These are phyloP conservation scores for Chironomus tepperi DNA, from an alignment of 1,140 invertebrate genomes.

Conservation along the genomic window DNA sequence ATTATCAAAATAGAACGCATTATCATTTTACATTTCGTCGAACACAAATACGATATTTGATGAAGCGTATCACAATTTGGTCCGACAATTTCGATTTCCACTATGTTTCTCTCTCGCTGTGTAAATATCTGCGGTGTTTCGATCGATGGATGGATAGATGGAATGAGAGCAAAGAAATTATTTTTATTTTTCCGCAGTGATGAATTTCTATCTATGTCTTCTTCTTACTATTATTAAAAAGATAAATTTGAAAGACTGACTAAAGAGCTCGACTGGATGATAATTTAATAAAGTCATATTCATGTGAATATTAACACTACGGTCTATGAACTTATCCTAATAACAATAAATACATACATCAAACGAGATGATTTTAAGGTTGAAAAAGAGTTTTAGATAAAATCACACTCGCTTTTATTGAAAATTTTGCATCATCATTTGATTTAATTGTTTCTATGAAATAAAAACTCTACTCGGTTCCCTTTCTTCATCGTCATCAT, in stretches of 20 bases:
- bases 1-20: slow-evolving; percentile 19
- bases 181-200: too few species aligned
- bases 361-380: background rate
- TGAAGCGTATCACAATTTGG: slow-evolving; percentile 21
- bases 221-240: too few species aligned
- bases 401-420: background rate
- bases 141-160: too few species aligned
- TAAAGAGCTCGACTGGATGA: too few species aligned
- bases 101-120: background rate
- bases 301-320: too few species aligned
- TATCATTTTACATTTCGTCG: slow-evolving; percentile 23
- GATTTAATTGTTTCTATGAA: slow-evolving; percentile 21
- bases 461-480: background rate
- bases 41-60: slow-evolving; percentile 15
- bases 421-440: slow-evolving; percentile 18
- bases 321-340: too few species aligned
- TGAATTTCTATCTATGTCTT: too few species aligned
- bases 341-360: background rate
- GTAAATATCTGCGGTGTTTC: background rate
- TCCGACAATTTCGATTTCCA: slow-evolving; percentile 18
- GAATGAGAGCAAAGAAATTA: too few species aligned
- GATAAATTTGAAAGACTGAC: too few species aligned
- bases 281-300: too few species aligned
- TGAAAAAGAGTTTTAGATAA: background rate
- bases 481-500: background rate